Conservation (phyloP, 2,888 invertebrate species). For the Zaprionus lineosus region DNA sequence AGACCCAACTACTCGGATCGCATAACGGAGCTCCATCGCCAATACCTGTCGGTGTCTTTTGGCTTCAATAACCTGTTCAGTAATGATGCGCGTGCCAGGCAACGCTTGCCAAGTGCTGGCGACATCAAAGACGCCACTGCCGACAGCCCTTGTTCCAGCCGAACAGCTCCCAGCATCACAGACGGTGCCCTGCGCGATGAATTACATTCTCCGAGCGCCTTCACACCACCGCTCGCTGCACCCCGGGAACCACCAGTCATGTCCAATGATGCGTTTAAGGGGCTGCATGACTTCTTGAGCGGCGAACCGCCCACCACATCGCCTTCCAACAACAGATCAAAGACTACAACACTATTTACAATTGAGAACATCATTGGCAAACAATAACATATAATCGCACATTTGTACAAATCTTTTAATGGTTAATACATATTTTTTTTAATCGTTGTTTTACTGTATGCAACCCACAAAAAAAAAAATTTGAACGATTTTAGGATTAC, state of each 20-base stretch:
- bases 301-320: slow-evolving; percentile 26
- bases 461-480: slow-evolving; percentile 24
- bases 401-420: slow-evolving; percentile 7
- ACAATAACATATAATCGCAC: slow-evolving; percentile 52
- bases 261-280: slow-evolving; percentile 35
- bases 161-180: slow-evolving; percentile 32
- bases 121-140: slow-evolving; percentile 27
- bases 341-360: slow-evolving; percentile 75
- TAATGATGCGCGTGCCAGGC: slow-evolving; percentile 32
- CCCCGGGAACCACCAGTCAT: slow-evolving; percentile 20
- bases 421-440: slow-evolving; percentile 24
- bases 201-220: slow-evolving; percentile 77
- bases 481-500: slow-evolving; percentile 14
- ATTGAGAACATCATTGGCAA: slow-evolving; percentile 82
- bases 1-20: slow-evolving; percentile 81
- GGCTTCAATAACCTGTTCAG: slow-evolving; percentile 81
- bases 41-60: slow-evolving; percentile 81
- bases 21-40: slow-evolving; percentile 82
- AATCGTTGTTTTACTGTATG: slow-evolving; percentile 15
- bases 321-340: slow-evolving; percentile 42
- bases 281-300: slow-evolving; percentile 38
- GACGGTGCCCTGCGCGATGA: slow-evolving; percentile 55
- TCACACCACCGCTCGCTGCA: slow-evolving; percentile 59
- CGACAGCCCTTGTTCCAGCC: slow-evolving; percentile 52
- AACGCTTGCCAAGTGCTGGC: slow-evolving; percentile 25